Evolutionary conservation across 2,797 vertebrate species (phyloP).

Genomic region (Enteromius mattozi): DNA sequence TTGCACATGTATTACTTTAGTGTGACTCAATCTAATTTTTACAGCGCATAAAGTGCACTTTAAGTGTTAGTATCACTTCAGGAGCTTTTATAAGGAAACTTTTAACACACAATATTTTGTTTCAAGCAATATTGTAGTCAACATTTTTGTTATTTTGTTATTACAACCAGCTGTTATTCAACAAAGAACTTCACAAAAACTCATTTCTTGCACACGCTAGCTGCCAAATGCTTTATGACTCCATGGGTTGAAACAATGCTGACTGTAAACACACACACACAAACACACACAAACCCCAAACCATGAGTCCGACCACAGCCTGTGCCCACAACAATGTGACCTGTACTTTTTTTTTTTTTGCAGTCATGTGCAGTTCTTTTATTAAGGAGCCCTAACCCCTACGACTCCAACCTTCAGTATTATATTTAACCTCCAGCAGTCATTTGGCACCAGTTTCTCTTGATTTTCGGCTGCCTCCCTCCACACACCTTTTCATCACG

Average conservation of each 20-base stretch:
- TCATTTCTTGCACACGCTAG: neutral
- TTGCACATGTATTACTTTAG: neutral
- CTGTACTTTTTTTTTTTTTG: constrained; percentile 70
- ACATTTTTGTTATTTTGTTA: neutral
- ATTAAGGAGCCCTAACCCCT: constrained; percentile 74
- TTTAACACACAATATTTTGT: neutral
- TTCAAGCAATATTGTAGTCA: neutral
- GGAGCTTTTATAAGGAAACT: neutral
- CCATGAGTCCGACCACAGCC: constrained; percentile 66
- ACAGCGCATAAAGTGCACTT: neutral
- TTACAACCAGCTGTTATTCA: constrained; percentile 12
- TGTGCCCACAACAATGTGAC: constrained; percentile 74
- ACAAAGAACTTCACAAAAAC: constrained; percentile 28
- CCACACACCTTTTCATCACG: constrained; percentile 67
- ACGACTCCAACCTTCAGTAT: constrained; percentile 79
- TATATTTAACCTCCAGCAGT: constrained; percentile 81
- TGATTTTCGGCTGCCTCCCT: constrained; percentile 74
- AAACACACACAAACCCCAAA: constrained; percentile 23
- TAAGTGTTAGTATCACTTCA: neutral
- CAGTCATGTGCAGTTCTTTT: constrained; percentile 77
- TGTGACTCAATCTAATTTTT: neutral
- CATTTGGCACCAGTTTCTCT: constrained; percentile 83
- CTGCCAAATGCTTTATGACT: constrained; percentile 80
- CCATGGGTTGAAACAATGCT: constrained; percentile 74
- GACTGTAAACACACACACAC: constrained; percentile 61